Evolutionary conservation across 2,797 vertebrate genomes (phyloP).

Genomic region (Crax fasciolata): DNA sequence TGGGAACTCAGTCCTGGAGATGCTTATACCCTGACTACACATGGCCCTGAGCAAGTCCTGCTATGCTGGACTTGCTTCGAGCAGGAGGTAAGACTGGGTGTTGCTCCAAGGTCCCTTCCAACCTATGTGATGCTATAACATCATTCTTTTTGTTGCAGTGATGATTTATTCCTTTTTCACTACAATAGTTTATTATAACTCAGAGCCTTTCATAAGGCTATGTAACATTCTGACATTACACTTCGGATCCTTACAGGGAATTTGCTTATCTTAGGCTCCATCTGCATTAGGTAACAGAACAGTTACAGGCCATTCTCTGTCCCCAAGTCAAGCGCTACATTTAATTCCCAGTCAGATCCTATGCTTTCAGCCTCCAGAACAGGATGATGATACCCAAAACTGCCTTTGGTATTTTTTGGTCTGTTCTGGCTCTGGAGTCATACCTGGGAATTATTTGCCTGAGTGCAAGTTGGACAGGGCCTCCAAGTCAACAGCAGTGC

Average conservation of each 20-base stretch:
- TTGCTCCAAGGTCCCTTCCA: background rate
- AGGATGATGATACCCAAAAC: background rate
- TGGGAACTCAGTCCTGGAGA: background rate
- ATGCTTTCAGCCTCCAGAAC: background rate
- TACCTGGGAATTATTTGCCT: background rate
- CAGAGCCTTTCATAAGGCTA: background rate
- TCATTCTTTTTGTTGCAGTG: background rate
- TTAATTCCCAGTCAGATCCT: rapidly evolving
- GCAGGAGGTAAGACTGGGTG: background rate
- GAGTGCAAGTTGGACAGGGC: background rate
- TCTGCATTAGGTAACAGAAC: background rate
- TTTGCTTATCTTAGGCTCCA: background rate
- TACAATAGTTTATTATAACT: background rate
- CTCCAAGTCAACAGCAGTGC: background rate
- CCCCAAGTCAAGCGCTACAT: background rate
- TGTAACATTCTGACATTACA: background rate
- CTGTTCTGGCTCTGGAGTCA: background rate
- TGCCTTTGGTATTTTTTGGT: background rate
- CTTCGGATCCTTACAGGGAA: background rate
- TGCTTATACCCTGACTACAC: background rate
- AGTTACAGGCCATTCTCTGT: background rate
- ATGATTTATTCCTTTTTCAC: background rate
- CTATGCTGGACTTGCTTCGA: background rate
- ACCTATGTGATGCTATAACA: background rate
- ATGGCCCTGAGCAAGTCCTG: background rate